These are phyloP conservation scores for Chascanopsetta lugubris DNA, from an alignment of 2,113 vertebrate genomes.

Conservation along the genomic window DNA sequence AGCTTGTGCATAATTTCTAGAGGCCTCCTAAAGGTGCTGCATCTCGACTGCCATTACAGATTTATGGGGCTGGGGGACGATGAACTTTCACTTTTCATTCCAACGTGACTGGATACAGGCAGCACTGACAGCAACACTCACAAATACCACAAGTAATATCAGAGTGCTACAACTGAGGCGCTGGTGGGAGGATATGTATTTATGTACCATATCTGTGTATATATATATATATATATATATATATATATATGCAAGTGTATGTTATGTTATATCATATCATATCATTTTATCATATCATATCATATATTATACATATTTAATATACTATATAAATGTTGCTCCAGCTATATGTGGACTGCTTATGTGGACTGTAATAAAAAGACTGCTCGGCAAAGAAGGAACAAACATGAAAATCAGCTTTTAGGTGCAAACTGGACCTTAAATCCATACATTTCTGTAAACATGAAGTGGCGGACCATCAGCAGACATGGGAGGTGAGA, in stretches of 20 bases:
- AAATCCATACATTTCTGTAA: slow-evolving; percentile 1
- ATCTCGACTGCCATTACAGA: slow-evolving; percentile 28
- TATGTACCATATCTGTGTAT: too few species aligned
- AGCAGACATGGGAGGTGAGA: background rate
- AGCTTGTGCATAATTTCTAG: slow-evolving; percentile 13
- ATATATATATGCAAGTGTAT: too few species aligned
- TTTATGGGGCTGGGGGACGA: slow-evolving; percentile 40
- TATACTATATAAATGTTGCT: too few species aligned
- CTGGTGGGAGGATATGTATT: too few species aligned
- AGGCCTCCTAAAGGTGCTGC: slow-evolving; percentile 31
- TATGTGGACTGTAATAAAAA: too few species aligned
- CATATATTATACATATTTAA: too few species aligned
- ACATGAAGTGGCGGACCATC: slow-evolving; percentile 16
- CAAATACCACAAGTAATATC: slow-evolving; percentile 33
- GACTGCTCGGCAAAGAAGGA: background rate
- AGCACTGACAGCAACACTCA: slow-evolving; percentile 28
- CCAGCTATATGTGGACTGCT: background rate
- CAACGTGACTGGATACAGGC: slow-evolving; percentile 32
- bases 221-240: too few species aligned
- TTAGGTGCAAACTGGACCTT: background rate
- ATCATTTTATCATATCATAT: too few species aligned
- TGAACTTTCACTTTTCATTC: slow-evolving; percentile 42
- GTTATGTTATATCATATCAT: too few species aligned
- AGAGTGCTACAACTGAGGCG: background rate
- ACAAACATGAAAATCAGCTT: background rate